Base-by-base conservation (phyloP, 2,113 vertebrate genomes). In the Oncorhynchus gorbuscha region DNA sequence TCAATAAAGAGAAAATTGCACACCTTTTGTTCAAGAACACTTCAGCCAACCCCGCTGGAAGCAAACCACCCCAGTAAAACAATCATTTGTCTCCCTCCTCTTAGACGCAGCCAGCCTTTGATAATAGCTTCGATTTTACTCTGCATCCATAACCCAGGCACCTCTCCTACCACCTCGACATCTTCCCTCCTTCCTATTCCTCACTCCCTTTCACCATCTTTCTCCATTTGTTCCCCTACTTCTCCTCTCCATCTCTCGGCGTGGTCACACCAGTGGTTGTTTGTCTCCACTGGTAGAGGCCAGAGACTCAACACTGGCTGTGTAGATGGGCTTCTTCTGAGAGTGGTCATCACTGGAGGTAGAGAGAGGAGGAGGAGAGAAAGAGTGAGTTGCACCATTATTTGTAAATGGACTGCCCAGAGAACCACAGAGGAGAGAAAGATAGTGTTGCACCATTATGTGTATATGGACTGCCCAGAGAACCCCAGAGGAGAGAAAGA, bases 271-370 rank as follows among this genome's bases (percentile, higher is more conserved):
- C 85, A 94, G 88, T 45, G 93, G 93, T 22, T 93, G 92, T 55
- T 89, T 89, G 91, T 94, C 94, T 78, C 78, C 89, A 1, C 75
- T 68, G 55, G 80, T 87, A 77, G 90, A 92, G 64, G 87, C 76
- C 58, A 94, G 81, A 62, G 93, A 93, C 80, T 93, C 92, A 16
- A 72, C 75, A 32, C 93, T 94, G 82, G 18, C 70, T 85, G 66
- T 92, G 92, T 94, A 94, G 89, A 94, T 93, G 35, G 94, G 94
- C 82, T 94, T 94, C 80, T 91, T 94, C 91, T 93, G 93, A 64
- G 92, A 94, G 30, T 55, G 90, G 87, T 94, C 94, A 84, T 94
- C 91, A 75, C 93, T 94, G 83, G 9, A 22, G 70, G 39, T 16
- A 65, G 72, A 74, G 70, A 24, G 24, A 71, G 28, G 61, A 12